A percentile compares a stretch with the other conserved stretches of the same genome.
Conservation (phyloP, 2,113 vertebrate genomes). For the Peucedramus taeniatus region DNA sequence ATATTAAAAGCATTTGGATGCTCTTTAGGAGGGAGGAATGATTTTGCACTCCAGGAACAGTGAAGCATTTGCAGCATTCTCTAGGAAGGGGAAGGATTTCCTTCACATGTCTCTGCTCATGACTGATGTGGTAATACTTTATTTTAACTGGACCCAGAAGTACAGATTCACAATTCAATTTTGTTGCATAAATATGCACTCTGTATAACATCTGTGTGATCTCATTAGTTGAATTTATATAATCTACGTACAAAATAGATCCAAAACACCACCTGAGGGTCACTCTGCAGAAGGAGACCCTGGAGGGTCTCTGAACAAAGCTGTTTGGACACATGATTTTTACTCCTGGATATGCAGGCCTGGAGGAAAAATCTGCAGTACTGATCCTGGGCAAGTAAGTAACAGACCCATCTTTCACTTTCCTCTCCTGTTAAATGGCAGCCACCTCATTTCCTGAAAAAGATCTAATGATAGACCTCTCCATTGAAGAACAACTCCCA, state of each 20-base stretch:
- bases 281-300: not conserved
- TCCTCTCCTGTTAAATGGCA: not conserved
- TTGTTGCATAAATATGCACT: not conserved
- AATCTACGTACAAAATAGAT: not conserved
- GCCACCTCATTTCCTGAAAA: not conserved
- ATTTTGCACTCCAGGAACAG: constrained; percentile 13
- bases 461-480: not conserved
- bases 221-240: not conserved
- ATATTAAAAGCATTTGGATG: constrained; percentile 49
- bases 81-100: not conserved
- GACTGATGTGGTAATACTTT: not conserved
- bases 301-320: not conserved
- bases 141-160: not conserved
- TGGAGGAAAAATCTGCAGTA: not conserved
- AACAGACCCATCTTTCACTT: not conserved
- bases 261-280: not conserved
- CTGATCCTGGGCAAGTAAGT: not conserved
- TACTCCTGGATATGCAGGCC: not conserved
- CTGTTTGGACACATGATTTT: not conserved
- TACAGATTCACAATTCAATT: not conserved
- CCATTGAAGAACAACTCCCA: not conserved
- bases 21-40: not conserved
- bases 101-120: not conserved
- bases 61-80: not conserved
- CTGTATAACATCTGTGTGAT: not conserved